Evolutionary conservation across 2,113 vertebrate genomes (phyloP).

Genomic region (Phrynosoma blainvillii): DNA sequence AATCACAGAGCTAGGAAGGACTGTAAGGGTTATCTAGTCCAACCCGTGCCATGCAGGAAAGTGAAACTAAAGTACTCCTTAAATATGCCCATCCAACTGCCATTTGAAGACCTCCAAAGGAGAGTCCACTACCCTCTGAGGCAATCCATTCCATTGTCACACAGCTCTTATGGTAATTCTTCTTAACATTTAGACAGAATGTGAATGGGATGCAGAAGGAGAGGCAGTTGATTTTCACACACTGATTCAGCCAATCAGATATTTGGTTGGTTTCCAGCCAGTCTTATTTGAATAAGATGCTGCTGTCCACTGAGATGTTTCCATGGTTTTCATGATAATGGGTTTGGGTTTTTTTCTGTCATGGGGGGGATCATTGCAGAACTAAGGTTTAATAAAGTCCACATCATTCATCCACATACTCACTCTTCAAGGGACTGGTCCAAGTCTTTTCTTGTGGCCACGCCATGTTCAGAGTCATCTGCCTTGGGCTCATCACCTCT

Average conservation of each 20-base stretch:
- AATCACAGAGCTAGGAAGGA: too few species aligned
- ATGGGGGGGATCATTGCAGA: not conserved
- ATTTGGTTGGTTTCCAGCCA: not conserved
- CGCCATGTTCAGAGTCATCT: slow-evolving; percentile 75
- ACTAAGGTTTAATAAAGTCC: not conserved
- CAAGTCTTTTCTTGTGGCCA: slow-evolving; percentile 51
- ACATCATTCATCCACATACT: slow-evolving; percentile 65
- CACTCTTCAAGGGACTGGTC: slow-evolving; percentile 82
- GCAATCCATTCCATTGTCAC: too few species aligned
- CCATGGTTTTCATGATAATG: too few species aligned
- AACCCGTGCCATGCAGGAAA: too few species aligned
- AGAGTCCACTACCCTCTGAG: too few species aligned
- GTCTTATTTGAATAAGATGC: not conserved
- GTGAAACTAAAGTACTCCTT: too few species aligned
- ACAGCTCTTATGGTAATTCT: too few species aligned
- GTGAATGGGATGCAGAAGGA: not conserved
- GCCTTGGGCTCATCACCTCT: slow-evolving; percentile 77
- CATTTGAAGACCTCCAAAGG: too few species aligned
- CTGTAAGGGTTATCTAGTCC: too few species aligned
- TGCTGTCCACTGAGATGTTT: not conserved
- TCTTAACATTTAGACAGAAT: too few species aligned
- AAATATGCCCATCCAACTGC: too few species aligned
- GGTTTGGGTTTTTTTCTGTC: too few species aligned
- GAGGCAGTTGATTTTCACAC: not conserved
- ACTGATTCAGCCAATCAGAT: not conserved